These are phyloP conservation scores for Muscicapa comitata DNA, from an alignment of 2,797 vertebrate species.

Conservation along the genomic window DNA sequence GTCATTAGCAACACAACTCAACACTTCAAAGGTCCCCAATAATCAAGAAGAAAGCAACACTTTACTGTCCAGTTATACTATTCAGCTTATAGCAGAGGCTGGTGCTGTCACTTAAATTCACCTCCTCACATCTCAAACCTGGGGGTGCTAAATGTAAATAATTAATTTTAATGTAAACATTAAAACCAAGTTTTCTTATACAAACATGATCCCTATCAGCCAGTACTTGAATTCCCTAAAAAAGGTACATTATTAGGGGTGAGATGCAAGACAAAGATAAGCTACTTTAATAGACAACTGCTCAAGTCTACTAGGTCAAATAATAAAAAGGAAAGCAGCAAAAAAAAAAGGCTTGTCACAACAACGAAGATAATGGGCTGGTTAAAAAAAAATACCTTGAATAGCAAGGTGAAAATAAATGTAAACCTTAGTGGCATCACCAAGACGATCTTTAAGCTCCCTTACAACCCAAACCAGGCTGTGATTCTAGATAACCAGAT, in stretches of 20 bases:
- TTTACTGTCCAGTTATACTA: not conserved
- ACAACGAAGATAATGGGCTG: not conserved
- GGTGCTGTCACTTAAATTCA: not conserved
- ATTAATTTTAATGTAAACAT: not conserved
- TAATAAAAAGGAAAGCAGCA: not conserved
- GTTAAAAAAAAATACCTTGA: not conserved
- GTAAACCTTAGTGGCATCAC: not conserved
- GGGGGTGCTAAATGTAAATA: not conserved
- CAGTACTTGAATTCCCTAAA: not conserved
- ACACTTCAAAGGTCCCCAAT: not conserved
- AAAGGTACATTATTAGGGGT: not conserved
- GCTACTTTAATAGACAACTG: not conserved
- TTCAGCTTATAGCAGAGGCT: not conserved
- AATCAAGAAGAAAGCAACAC: not conserved
- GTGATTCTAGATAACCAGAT: not conserved
- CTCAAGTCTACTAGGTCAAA: not conserved
- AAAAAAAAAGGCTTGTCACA: not conserved
- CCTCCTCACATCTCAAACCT: not conserved
- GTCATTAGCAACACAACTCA: not conserved
- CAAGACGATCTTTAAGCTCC: not conserved
- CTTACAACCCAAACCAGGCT: not conserved
- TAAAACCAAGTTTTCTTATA: not conserved
- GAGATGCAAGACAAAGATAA: not conserved
- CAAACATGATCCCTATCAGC: not conserved
- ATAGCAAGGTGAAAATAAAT: not conserved